Evolutionary conservation across 2,113 vertebrate genomes (phyloP).

Genomic region (Rana temporaria): DNA sequence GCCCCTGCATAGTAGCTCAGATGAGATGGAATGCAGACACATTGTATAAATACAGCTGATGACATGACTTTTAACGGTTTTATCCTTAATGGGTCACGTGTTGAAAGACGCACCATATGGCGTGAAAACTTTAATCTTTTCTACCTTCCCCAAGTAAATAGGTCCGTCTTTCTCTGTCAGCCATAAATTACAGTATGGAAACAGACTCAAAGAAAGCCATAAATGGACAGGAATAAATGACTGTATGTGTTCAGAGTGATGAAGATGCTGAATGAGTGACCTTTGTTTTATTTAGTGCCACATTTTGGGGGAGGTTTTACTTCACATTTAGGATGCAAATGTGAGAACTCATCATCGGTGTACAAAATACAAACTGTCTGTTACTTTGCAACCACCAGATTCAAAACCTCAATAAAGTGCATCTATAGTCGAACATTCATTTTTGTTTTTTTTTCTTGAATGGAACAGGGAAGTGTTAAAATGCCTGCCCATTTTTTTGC

Average conservation of each 20-base stretch:
- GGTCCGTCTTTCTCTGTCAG: not conserved
- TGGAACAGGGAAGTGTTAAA: no score
- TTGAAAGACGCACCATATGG: slow-evolving; percentile 45
- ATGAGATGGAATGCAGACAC: slow-evolving; percentile 40
- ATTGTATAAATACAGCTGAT: slow-evolving; percentile 46
- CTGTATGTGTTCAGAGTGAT: not conserved
- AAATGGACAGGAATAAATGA: not conserved
- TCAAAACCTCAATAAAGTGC: no score
- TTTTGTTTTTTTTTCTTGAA: no score
- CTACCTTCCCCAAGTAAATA: not conserved
- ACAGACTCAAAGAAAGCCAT: not conserved
- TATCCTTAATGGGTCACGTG: slow-evolving; percentile 44
- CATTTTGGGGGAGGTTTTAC: no score
- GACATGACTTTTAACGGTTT: slow-evolving; percentile 37
- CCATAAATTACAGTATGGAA: not conserved
- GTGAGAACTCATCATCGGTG: no score
- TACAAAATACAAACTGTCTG: no score
- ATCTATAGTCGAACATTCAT: no score
- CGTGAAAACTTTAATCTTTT: slow-evolving; percentile 27
- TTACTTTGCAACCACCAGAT: no score
- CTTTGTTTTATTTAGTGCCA: no score
- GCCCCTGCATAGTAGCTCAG: slow-evolving; percentile 7
- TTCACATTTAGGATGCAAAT: no score
- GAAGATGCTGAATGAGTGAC: not conserved
- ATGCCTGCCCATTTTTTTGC: no score